Percentiles rank a stretch among this genome's conserved stretches.
These are phyloP conservation scores for Enteromius mattozi DNA, from an alignment of 2,797 vertebrate genomes.

Conservation along the genomic window DNA sequence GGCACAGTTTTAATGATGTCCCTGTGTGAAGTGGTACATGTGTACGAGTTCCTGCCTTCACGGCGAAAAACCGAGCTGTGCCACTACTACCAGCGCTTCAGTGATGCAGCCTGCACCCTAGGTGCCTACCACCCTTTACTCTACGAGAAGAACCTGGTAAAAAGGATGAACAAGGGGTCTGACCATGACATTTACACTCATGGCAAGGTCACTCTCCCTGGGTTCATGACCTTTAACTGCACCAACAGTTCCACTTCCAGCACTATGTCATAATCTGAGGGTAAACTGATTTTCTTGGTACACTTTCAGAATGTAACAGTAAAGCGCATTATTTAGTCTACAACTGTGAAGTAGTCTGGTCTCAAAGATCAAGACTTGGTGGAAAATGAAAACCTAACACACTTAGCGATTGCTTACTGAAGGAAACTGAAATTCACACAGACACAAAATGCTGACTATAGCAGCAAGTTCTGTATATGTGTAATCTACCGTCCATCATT, in stretches of 20 bases:
- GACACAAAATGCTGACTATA: background rate
- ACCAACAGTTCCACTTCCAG: constrained; percentile 46
- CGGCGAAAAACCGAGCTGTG: constrained; percentile 80
- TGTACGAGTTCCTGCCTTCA: constrained; percentile 85
- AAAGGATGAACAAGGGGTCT: constrained; percentile 80
- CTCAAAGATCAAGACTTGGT: background rate
- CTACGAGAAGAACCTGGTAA: constrained; percentile 85
- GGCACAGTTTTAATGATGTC: constrained; percentile 85
- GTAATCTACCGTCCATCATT: background rate
- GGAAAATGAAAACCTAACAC: background rate
- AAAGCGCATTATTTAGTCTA: constrained; percentile 52
- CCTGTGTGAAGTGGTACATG: constrained; percentile 79
- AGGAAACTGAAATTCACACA: background rate
- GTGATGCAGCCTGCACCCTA: constrained; percentile 80
- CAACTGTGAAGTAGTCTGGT: constrained; percentile 3
- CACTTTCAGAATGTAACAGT: constrained; percentile 30
- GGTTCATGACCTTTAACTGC: constrained; percentile 76
- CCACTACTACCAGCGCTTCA: constrained; percentile 83
- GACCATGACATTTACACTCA: constrained; percentile 74
- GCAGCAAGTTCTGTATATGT: background rate
- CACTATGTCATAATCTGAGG: constrained; percentile 28
- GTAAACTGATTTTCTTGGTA: background rate
- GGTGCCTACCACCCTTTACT: constrained; percentile 84
- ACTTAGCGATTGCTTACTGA: background rate
- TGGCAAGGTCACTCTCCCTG: constrained; percentile 78